Percentiles rank a stretch among this genome's conserved stretches.
Evolutionary conservation across 2,113 vertebrate genomes (phyloP).

Genomic region (Butorides virescens): DNA sequence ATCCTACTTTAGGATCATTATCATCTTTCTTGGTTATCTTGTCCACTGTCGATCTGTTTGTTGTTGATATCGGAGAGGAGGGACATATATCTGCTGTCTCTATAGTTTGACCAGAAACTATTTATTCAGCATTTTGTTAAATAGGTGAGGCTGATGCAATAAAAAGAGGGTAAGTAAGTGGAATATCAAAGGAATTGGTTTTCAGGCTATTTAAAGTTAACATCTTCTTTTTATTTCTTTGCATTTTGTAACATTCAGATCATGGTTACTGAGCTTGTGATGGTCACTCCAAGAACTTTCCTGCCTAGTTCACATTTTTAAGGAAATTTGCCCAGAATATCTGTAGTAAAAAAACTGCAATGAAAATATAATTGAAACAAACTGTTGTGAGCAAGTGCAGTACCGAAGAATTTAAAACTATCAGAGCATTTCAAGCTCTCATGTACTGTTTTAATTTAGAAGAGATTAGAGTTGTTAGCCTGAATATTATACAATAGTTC

Average conservation of each 20-base stretch:
- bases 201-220: not conserved
- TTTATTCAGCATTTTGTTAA: not conserved
- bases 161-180: not conserved
- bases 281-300: not conserved
- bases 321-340: not conserved
- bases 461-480: not conserved
- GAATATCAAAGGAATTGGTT: not conserved
- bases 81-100: not conserved
- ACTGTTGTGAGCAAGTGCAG: not conserved
- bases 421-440: not conserved
- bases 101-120: not conserved
- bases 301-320: not conserved
- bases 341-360: not conserved
- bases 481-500: not conserved
- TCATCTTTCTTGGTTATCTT: not conserved
- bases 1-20: not conserved
- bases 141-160: not conserved
- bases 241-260: not conserved
- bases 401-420: not conserved
- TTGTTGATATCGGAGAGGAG: not conserved
- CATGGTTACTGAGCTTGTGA: not conserved
- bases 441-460: constrained; percentile 6
- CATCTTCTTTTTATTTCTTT: not conserved
- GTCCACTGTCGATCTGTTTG: not conserved
- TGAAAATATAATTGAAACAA: constrained; percentile 20